Percentiles rank a stretch among this genome's conserved stretches.
phyloP scores from a whole-genome alignment of 2,113 vertebrate genomes.

The Psittacara wagleri region DNA sequence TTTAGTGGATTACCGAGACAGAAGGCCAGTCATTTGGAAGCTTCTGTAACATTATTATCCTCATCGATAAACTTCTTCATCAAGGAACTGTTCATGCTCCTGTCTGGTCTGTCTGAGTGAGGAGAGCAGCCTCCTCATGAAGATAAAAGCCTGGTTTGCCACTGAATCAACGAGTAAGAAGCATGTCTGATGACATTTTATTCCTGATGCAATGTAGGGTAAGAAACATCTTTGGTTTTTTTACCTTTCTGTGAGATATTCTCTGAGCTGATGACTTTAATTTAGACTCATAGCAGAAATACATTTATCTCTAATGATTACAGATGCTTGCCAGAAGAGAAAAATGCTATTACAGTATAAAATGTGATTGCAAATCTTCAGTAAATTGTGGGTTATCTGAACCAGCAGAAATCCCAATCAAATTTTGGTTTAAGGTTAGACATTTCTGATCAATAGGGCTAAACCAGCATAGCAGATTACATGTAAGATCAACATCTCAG shows the following conservation, averaged over 20 bases:
- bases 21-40: slow-evolving; percentile 27
- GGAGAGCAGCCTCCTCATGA: slow-evolving; percentile 64
- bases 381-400: not conserved
- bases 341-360: not conserved
- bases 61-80: slow-evolving; percentile 38
- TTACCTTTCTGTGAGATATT: not conserved
- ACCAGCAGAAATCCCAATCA: not conserved
- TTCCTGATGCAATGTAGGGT: slow-evolving; percentile 82
- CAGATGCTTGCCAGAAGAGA: not conserved
- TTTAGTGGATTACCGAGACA: slow-evolving; percentile 66
- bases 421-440: not conserved
- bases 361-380: not conserved
- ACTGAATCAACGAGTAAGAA: slow-evolving; percentile 74
- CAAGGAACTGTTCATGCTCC: slow-evolving; percentile 31
- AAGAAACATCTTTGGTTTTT: slow-evolving; percentile 61
- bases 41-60: slow-evolving; percentile 26
- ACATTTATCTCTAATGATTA: not conserved
- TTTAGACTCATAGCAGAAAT: slow-evolving; percentile 18
- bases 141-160: slow-evolving; percentile 67
- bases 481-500: not conserved
- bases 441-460: not conserved
- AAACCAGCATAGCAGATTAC: not conserved
- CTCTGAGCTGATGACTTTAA: not conserved
- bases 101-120: slow-evolving; percentile 44
- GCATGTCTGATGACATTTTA: slow-evolving; percentile 81